Evolutionary conservation across 2,888 invertebrate genomes (phyloP), one percentile per base, ranked within the genome.

Genomic region (Augiades crinisus): DNA sequence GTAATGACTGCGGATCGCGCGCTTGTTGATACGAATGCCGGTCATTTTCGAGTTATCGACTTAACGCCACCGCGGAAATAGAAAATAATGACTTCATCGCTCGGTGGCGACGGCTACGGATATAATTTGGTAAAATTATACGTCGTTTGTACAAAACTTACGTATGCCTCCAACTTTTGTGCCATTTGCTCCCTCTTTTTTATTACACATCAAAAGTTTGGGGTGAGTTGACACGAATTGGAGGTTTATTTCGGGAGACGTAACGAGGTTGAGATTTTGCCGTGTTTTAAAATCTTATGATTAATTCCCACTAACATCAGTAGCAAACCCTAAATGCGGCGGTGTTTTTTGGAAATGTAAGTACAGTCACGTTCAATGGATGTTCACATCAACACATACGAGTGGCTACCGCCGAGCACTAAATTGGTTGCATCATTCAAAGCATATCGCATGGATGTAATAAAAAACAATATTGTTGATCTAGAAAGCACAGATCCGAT

Each of bases 21-120:
- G 74, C 72, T 75, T 59, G 76, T 80, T 78, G 67, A 66, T 75
- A 80, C 78, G 72, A 82, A 83, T 79, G 72, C 72, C 75, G 74
- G 83, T 88, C 78, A 88, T 88, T 89, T 88, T 88, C 88, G 83
- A 88, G 83, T 89, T 89, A 88, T 87, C 88, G 85, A 82, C 81
- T 86, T 82, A 78, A 75, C 83, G 73, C 83, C 68, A 47, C 63
- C 70, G 74, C 81, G 87, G 86, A 88, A 89, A 89, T 85, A 81
- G 79, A 80, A 83, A 82, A 84, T 88, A 89, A 88, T 89, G 83
- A 82, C 88, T 88, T 88, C 81, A 89, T 88, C 72, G 77, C 68
- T 64, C 72, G 75, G 71, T 71, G 76, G 73, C 68, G 70, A 67
- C 70, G 74, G 72, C 72, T 77, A 79, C 78, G 72, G 75, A 78